phyloP scores from a whole-genome alignment of 2,113 vertebrate species.

The Nycticebus coucang region DNA sequence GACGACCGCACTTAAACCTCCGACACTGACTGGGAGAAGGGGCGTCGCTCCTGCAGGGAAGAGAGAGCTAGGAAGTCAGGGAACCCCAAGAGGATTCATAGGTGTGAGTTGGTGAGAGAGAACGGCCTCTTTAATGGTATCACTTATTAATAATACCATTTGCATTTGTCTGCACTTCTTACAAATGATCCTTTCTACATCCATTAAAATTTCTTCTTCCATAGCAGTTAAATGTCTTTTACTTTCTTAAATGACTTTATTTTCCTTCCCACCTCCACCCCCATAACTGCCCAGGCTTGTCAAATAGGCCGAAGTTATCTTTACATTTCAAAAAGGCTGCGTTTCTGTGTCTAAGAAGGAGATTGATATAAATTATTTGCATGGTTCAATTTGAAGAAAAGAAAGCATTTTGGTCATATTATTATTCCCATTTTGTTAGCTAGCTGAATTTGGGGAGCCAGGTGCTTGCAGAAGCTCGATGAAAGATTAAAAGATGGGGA shows the following conservation, averaged over 20 bases:
- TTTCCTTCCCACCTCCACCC: not conserved
- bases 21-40: not conserved
- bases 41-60: not conserved
- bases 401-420: not conserved
- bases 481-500: conserved; percentile 69
- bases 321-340: conserved; percentile 19
- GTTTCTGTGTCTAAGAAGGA: conserved; percentile 17
- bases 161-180: conserved; percentile 51
- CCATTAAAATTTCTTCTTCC: conserved; percentile 29
- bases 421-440: not conserved
- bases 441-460: conserved; percentile 69
- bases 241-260: conserved; percentile 19
- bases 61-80: not conserved
- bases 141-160: conserved; percentile 50
- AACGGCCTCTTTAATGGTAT: not conserved
- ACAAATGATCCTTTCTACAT: not conserved
- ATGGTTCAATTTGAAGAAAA: conserved; percentile 49
- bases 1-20: not conserved
- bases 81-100: conserved; percentile 49
- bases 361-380: conserved; percentile 2
- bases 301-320: conserved; percentile 7
- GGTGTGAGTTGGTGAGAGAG: conserved; percentile 1
- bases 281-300: not conserved
- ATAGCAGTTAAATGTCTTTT: not conserved
- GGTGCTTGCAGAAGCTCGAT: conserved; percentile 75